phyloP scores from a whole-genome alignment of 1,140 invertebrate genomes.

The Epicauta chinensis region DNA sequence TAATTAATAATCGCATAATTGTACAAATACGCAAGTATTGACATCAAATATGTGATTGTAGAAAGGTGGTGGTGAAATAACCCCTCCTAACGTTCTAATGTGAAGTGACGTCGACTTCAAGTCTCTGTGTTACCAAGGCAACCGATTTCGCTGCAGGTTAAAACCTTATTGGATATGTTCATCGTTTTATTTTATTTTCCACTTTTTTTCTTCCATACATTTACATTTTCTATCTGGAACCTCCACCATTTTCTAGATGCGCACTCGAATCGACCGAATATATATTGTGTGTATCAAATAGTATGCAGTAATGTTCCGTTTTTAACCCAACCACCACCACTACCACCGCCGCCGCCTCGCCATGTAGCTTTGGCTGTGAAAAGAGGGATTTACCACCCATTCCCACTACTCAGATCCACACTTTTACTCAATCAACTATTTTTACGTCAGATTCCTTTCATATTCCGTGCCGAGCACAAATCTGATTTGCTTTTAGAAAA shows the following conservation, averaged over 20 bases:
- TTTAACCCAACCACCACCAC: background rate
- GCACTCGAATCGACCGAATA: constrained; percentile 16
- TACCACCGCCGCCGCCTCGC: background rate
- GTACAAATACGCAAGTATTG: background rate
- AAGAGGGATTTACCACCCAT: background rate
- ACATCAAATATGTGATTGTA: constrained; percentile 12
- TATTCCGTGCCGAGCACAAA: constrained; percentile 11
- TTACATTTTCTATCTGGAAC: constrained; percentile 36
- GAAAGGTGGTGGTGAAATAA: constrained; percentile 3
- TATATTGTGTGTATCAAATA: constrained; percentile 22
- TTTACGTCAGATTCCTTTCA: constrained; percentile 15
- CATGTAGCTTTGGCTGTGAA: too few species aligned
- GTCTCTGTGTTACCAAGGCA: constrained; percentile 32
- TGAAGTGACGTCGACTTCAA: constrained; percentile 31
- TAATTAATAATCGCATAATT: background rate
- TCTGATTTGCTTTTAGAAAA: constrained; percentile 17
- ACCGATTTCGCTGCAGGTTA: constrained; percentile 39
- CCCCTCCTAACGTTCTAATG: constrained; percentile 22
- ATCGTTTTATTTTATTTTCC: constrained; percentile 41
- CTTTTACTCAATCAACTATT: constrained; percentile 16
- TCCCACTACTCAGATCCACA: background rate
- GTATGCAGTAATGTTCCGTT: constrained; percentile 6
- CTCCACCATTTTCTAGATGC: constrained; percentile 35
- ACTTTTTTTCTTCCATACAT: constrained; percentile 31
- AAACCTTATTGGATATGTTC: constrained; percentile 42